phyloP scores from a whole-genome alignment of 2,888 invertebrate species.

The Ernsta delagoae region DNA sequence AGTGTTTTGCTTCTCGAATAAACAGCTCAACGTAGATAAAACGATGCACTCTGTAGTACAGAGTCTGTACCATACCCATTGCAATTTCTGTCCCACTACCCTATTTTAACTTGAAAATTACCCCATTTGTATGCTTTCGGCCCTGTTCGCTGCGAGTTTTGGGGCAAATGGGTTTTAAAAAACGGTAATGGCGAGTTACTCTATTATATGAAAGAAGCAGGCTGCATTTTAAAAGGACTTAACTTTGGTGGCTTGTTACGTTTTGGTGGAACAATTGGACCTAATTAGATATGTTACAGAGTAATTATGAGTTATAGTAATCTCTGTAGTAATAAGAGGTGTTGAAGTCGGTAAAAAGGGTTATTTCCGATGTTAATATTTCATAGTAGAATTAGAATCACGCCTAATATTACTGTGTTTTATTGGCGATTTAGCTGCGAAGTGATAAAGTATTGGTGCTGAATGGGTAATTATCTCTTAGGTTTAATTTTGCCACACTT shows the following conservation, averaged over 20 bases:
- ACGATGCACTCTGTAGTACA: not conserved
- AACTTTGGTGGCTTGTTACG: not conserved
- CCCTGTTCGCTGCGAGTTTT: slow-evolving; percentile 21
- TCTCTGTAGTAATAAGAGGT: too few relatives aligned
- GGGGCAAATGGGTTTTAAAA: slow-evolving; percentile 15
- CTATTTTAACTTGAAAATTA: slow-evolving; percentile 18
- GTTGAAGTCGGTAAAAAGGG: too few relatives aligned
- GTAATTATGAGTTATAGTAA: too few relatives aligned
- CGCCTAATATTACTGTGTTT: too few relatives aligned
- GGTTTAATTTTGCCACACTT: too few relatives aligned
- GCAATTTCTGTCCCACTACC: slow-evolving; percentile 11
- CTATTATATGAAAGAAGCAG: not conserved
- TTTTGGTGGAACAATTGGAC: not conserved
- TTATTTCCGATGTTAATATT: too few relatives aligned
- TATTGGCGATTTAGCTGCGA: too few relatives aligned
- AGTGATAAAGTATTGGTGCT: too few relatives aligned
- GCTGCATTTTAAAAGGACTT: not conserved
- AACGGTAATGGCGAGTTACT: slow-evolving; percentile 8
- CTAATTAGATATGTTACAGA: not conserved
- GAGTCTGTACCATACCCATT: too few relatives aligned
- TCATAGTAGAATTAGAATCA: too few relatives aligned
- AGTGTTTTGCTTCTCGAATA: not conserved
- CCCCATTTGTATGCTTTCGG: slow-evolving; percentile 19
- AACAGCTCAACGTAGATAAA: not conserved
- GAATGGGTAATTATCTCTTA: too few relatives aligned